Evolutionary conservation across 23 tunicate species (phyloP).

Genomic region (Halocynthia roretzi): DNA sequence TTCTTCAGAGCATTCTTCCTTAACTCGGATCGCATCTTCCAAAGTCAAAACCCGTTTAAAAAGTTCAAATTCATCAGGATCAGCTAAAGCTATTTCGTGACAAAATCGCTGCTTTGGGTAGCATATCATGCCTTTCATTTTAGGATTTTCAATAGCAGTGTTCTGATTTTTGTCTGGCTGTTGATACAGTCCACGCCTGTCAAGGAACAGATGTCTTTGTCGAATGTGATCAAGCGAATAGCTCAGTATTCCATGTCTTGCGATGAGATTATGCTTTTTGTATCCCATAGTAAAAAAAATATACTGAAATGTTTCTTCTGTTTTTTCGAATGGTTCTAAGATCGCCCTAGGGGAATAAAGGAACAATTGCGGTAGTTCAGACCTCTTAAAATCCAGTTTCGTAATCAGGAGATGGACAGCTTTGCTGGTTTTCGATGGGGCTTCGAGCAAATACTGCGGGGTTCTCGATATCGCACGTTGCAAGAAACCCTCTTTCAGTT

Average conservation of each 20-base stretch:
- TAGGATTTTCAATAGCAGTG: slow-evolving; percentile 33
- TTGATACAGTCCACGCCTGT: slow-evolving; percentile 55
- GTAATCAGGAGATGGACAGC: neutral
- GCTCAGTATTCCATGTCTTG: slow-evolving; percentile 16
- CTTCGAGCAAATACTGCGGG: slow-evolving; percentile 9
- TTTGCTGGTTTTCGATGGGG: neutral
- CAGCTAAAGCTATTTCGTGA: slow-evolving; percentile 36
- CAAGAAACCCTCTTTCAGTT: neutral
- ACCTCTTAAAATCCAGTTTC: slow-evolving; percentile 8
- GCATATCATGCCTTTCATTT: slow-evolving; percentile 31
- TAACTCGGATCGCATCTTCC: slow-evolving; percentile 11
- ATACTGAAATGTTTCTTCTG: slow-evolving; percentile 29
- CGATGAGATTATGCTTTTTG: slow-evolving; percentile 15
- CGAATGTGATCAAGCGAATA: slow-evolving; percentile 16
- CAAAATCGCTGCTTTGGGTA: slow-evolving; percentile 37
- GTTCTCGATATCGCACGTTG: slow-evolving; percentile 6
- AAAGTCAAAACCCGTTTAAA: slow-evolving; percentile 22
- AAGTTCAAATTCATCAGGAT: slow-evolving; percentile 20
- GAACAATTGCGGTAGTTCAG: slow-evolving; percentile 15
- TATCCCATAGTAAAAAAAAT: slow-evolving; percentile 27
- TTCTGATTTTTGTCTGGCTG: slow-evolving; percentile 23
- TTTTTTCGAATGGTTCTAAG: neutral
- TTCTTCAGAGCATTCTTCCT: no score
- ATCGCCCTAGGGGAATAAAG: slow-evolving; percentile 18
- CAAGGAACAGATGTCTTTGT: slow-evolving; percentile 35